These are phyloP conservation scores for Bombus pyrosoma DNA, from an alignment of 1,140 invertebrate species.

Conservation along the genomic window DNA sequence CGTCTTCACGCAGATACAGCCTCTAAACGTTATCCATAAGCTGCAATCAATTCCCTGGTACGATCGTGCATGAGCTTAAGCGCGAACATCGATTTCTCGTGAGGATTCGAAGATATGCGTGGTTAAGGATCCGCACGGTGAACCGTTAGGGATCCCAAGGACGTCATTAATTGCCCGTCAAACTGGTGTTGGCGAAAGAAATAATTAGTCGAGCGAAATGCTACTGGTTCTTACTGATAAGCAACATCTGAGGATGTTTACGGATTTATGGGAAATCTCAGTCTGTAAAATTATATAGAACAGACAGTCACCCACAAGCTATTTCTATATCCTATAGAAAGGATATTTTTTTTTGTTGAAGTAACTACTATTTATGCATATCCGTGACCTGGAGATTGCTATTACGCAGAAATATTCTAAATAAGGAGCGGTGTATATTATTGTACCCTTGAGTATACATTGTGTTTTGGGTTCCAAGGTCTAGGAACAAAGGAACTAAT, in stretches of 20 bases:
- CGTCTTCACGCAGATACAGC: constrained; percentile 24
- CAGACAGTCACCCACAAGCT: not conserved
- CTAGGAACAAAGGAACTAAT: too few species aligned
- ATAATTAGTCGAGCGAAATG: not conserved
- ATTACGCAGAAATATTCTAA: too few species aligned
- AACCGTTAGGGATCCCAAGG: not conserved
- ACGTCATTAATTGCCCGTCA: not conserved
- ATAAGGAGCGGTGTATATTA: too few species aligned
- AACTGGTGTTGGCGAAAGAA: not conserved
- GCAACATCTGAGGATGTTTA: not conserved
- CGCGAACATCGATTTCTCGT: not conserved
- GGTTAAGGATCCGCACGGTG: not conserved
- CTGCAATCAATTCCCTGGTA: constrained; percentile 61
- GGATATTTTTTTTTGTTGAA: too few species aligned
- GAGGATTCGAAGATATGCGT: not conserved
- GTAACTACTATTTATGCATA: too few species aligned
- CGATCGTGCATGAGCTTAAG: constrained; percentile 17
- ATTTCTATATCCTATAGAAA: too few species aligned
- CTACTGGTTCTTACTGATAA: not conserved
- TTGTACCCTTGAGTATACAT: too few species aligned
- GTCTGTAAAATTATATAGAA: not conserved
- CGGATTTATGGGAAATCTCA: too few species aligned
- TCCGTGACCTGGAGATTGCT: too few species aligned
- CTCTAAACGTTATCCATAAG: constrained; percentile 59
- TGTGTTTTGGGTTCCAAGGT: too few species aligned